Conservation (phyloP, 2,888 invertebrate species). For the Sepiola atlantica region DNA sequence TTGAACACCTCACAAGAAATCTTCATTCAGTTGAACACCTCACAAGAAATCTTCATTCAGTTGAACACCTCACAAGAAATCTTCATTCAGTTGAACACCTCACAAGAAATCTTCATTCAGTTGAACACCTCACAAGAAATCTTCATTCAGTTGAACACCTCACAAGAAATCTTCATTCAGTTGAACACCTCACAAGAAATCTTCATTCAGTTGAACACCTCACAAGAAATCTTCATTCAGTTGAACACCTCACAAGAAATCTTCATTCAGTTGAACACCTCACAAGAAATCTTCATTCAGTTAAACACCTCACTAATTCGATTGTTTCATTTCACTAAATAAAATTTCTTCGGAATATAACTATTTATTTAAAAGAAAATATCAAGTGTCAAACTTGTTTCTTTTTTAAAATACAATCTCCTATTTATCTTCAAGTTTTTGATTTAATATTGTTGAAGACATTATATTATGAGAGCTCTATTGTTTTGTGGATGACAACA, state of each 20-base stretch:
- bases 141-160: background rate
- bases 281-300: background rate
- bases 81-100: background rate
- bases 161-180: background rate
- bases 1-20: background rate
- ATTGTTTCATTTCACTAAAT: background rate
- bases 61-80: background rate
- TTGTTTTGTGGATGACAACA: no score
- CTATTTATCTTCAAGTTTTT: no score
- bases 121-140: background rate
- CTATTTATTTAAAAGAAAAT: no score
- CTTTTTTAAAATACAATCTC: no score
- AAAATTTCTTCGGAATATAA: no score
- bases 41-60: background rate
- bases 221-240: background rate
- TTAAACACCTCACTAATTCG: background rate
- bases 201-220: background rate
- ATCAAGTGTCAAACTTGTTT: no score
- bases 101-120: background rate
- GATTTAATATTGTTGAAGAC: no score
- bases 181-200: background rate
- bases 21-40: background rate
- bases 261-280: background rate
- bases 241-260: background rate
- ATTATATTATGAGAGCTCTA: no score